A percentile compares a stretch with the other conserved stretches of the same genome.
phyloP scores from a whole-genome alignment of 2,113 vertebrate species.

The Catharus minimus region DNA sequence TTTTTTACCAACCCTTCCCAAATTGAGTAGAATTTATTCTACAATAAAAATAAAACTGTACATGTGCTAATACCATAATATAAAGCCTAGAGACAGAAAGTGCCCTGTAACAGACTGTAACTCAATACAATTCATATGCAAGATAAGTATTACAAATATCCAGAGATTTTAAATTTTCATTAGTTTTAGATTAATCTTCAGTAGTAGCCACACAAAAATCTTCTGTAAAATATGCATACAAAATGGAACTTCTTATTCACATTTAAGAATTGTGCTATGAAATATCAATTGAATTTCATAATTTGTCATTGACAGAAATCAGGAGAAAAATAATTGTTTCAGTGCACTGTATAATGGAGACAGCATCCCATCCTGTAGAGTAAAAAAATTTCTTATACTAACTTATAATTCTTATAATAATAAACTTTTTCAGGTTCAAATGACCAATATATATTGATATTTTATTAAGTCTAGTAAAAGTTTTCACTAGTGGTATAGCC shows the following conservation, averaged over 20 bases:
- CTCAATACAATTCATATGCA: background rate
- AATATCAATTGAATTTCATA: background rate
- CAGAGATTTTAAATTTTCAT: background rate
- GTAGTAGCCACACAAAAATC: background rate
- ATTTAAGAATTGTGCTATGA: background rate
- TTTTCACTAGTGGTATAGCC: background rate
- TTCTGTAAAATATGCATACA: background rate
- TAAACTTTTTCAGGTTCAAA: background rate
- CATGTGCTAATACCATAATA: background rate
- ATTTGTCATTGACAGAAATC: background rate
- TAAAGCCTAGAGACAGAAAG: background rate
- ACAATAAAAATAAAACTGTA: background rate
- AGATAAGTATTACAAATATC: background rate
- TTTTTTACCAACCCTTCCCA: background rate
- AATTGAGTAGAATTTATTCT: background rate
- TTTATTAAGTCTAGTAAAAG: background rate
- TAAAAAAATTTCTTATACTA: background rate
- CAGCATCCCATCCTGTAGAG: background rate
- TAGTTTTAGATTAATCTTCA: background rate
- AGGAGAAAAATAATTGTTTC: background rate
- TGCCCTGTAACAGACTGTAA: background rate
- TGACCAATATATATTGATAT: background rate
- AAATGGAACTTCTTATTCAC: background rate
- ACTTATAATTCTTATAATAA: background rate
- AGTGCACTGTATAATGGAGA: background rate